Evolutionary conservation across 2,797 vertebrate genomes (phyloP), one percentile per base, ranked within the genome.

Genomic region (Distichodus sexfasciatus): DNA sequence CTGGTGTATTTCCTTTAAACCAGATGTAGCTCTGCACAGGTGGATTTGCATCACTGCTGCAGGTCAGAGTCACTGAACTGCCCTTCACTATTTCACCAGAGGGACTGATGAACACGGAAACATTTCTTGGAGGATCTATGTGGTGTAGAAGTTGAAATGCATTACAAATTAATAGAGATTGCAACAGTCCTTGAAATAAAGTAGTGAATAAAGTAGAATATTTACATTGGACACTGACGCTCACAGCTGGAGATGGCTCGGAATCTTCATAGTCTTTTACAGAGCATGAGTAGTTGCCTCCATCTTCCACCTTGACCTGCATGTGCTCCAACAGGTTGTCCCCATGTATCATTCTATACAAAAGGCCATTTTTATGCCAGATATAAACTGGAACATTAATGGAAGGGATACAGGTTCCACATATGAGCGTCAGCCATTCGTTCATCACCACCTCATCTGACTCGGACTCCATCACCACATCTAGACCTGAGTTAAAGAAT

Each of bases 331-430:
- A 41, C 0, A 19, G 1, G 33, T 71, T 61, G 12, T 33, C 6
- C 15, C 47, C 55, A 26, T 11, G 4, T 1, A 0, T 10, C 0
- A 17, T 14, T 9, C 19, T 61, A 48, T 10, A 36, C 17, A 15
- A 15, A 35, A 0, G 19, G 1, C 67, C 67, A 7, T 75, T 48
- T 71, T 61, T 75, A 21, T 38, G 36, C 73, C 73, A 75, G 40
- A 47, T 40, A 19, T 75, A 75, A 26, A 19, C 61, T 15, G 67
- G 67, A 6, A 75, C 31, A 15, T 17, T 53, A 7, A 70, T 21
- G 31, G 73, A 71, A 17, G 73, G 67, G 15, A 70, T 60, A 55
- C 67, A 75, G 14, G 67, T 53, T 2, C 73, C 73, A 2, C 73
- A 75, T 17, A n/a, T 26, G 40, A 75, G 51, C 1, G 15, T 2